These are phyloP conservation scores for Dallia pectoralis DNA, from an alignment of 2,797 vertebrate species.

Conservation along the genomic window DNA sequence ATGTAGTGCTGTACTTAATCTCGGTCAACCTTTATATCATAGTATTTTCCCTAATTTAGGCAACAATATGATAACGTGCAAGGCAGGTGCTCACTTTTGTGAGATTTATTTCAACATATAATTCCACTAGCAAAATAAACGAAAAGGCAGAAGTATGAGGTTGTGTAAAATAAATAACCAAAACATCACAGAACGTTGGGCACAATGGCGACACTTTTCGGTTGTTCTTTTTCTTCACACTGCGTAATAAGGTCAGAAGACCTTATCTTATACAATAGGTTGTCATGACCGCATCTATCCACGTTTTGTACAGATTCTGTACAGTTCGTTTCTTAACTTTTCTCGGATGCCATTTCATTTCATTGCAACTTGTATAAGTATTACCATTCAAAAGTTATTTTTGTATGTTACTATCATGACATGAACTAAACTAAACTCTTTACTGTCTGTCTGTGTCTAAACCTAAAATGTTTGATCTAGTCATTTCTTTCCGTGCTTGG, in stretches of 20 bases:
- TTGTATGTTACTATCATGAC: neutral
- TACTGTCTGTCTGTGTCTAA: conserved; percentile 12
- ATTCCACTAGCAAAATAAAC: conserved; percentile 50
- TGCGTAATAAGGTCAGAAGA: conserved; percentile 57
- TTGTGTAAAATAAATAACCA: conserved; percentile 39
- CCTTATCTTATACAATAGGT: conserved; percentile 51
- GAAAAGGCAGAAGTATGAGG: conserved; percentile 35
- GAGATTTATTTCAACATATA: conserved; percentile 27
- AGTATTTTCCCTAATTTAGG: conserved; percentile 25
- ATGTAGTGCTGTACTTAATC: neutral
- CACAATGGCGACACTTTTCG: conserved; percentile 45
- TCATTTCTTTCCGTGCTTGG: neutral
- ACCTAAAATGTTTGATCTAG: conserved; percentile 7
- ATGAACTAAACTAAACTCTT: conserved; percentile 6
- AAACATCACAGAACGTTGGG: conserved; percentile 49
- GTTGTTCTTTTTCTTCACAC: conserved; percentile 53
- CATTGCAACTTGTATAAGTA: neutral
- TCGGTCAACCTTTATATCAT: conserved; percentile 8
- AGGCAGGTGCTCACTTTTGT: conserved; percentile 31
- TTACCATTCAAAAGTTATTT: neutral
- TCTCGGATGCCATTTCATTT: conserved; percentile 14
- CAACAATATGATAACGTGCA: conserved; percentile 6
- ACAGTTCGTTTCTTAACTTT: conserved; percentile 4
- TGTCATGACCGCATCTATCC: conserved; percentile 41
- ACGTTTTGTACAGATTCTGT: conserved; percentile 13